A percentile compares a stretch with the other conserved stretches of the same genome.
phyloP scores from a whole-genome alignment of 2,888 invertebrate genomes.

The Diloba caeruleocephala region DNA sequence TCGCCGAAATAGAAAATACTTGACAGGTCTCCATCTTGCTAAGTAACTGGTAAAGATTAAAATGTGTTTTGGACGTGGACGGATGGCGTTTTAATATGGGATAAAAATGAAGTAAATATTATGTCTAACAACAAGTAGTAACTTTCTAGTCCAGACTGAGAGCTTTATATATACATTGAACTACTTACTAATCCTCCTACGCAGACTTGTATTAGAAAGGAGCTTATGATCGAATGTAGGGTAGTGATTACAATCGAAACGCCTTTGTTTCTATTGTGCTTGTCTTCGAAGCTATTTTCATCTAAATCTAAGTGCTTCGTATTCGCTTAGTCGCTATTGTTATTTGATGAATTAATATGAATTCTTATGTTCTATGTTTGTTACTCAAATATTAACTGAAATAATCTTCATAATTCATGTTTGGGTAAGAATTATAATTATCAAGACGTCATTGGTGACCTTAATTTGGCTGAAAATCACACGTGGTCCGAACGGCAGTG shows the following conservation, averaged over 20 bases:
- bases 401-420: no score
- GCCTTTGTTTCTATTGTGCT: constrained; percentile 56
- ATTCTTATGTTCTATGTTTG: constrained; percentile 16
- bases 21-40: constrained; percentile 19
- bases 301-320: constrained; percentile 32
- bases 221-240: constrained; percentile 53
- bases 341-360: constrained; percentile 23
- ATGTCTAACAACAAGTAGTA: constrained; percentile 1
- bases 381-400: no score
- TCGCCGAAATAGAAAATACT: constrained; percentile 24
- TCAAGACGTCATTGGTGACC: constrained; percentile 35
- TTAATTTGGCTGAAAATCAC: constrained; percentile 34
- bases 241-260: constrained; percentile 57
- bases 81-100: constrained; percentile 12
- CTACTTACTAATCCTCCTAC: constrained; percentile 56
- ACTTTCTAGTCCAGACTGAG: constrained; percentile 42
- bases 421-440: no score
- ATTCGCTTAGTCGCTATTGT: constrained; percentile 39
- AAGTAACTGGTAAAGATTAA: constrained; percentile 16
- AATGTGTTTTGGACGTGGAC: constrained; percentile 3
- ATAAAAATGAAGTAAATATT: constrained; percentile 14
- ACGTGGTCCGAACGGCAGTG: constrained; percentile 36
- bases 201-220: constrained; percentile 57
- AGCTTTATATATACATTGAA: constrained; percentile 35
- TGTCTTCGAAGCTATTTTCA: constrained; percentile 39